Conservation (phyloP, 2,797 vertebrate species). For the Halcyon chelicuti region DNA sequence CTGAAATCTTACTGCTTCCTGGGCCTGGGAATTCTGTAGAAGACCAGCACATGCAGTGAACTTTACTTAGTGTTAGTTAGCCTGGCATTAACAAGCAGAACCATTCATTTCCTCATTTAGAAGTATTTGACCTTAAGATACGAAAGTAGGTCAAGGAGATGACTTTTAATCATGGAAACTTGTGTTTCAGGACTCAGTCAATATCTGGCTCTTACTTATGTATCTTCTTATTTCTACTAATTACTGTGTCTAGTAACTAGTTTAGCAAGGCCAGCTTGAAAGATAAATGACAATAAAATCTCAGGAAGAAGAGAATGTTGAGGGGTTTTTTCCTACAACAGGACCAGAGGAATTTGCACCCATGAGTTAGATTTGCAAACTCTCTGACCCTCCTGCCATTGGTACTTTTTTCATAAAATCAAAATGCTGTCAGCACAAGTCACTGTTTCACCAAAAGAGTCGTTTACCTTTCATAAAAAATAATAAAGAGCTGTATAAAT, state of each 20-base stretch:
- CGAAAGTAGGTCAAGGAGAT: background rate
- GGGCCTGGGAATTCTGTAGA: background rate
- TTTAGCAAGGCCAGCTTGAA: background rate
- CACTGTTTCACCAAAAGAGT: background rate
- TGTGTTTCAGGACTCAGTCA: background rate
- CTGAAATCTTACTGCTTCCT: background rate
- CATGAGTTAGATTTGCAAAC: background rate
- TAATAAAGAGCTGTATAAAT: constrained; percentile 18
- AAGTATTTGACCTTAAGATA: background rate
- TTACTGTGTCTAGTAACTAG: background rate
- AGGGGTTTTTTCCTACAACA: background rate
- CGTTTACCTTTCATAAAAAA: background rate
- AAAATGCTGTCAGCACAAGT: background rate
- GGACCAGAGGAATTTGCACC: background rate
- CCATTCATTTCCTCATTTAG: background rate
- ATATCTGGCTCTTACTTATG: background rate
- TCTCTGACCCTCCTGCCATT: accelerated
- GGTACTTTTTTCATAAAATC: background rate
- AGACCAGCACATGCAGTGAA: background rate
- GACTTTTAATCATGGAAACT: background rate
- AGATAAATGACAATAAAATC: background rate
- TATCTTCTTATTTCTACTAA: background rate
- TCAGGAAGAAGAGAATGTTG: background rate
- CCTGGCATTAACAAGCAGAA: background rate
- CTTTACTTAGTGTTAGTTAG: background rate